Evolutionary conservation across 2,888 invertebrate species (phyloP).

Genomic region (Petrolisthes manimaculis): DNA sequence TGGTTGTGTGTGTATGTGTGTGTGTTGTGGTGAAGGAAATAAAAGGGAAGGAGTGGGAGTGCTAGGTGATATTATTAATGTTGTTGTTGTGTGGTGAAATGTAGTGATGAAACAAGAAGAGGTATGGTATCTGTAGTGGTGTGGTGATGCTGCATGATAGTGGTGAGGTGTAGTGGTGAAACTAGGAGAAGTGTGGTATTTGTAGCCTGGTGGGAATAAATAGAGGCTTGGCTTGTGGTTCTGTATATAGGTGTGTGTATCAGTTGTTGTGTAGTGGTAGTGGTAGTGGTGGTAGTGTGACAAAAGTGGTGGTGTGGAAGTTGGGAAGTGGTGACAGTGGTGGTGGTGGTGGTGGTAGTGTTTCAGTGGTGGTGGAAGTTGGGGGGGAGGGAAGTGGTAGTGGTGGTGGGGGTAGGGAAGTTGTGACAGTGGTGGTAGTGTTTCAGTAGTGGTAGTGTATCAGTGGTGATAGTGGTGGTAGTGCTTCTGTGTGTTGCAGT

Average conservation of each 20-base stretch:
- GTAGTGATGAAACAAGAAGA: too few relatives aligned
- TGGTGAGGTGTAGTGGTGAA: too few relatives aligned
- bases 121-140: too few relatives aligned
- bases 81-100: too few relatives aligned
- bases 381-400: background rate
- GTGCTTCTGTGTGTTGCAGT: background rate
- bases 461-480: background rate
- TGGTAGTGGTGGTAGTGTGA: background rate
- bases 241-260: constrained; percentile 1
- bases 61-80: too few relatives aligned
- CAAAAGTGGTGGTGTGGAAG: background rate
- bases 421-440: background rate
- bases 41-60: too few relatives aligned
- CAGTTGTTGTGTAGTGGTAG: background rate
- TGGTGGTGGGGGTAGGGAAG: background rate
- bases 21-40: too few relatives aligned
- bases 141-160: too few relatives aligned
- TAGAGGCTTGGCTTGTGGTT: too few relatives aligned
- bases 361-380: background rate
- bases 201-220: too few relatives aligned
- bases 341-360: background rate
- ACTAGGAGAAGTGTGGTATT: too few relatives aligned
- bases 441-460: background rate
- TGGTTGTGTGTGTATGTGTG: too few relatives aligned
- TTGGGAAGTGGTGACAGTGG: background rate